Base-by-base conservation (phyloP, 2,113 vertebrate genomes). In the Podarcis muralis region DNA sequence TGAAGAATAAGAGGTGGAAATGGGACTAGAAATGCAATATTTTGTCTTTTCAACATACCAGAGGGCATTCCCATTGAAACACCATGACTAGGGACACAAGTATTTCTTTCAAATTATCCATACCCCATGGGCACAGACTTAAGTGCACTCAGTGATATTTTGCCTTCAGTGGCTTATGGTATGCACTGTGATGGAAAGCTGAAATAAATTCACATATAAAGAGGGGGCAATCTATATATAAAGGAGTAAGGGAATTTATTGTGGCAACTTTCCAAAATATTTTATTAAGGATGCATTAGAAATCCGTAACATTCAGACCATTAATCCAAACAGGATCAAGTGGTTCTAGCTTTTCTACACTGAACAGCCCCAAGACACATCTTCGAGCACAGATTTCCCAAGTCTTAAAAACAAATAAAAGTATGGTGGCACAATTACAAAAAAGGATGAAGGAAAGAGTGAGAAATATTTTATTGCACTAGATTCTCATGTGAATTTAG, bases 401-500 rank as follows among this genome's bases (percentile, higher is more conserved):
- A 68, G 72, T 27, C 65, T 92, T 89, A 85, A 92, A 94, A 92
- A 43, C 43, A 20, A 84, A 92, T 88, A 92, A 84, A 48, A 6
- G 43, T 20, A 62, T 23, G 40, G 74, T 75, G 78, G 80, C 35
- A 88, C 88, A 89, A 78, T 84, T 88, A 72, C n/a, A 90, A 93
- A 71, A 37, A 90, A 86, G 20, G 0, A 8, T 82, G 57, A 81
- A 88, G 65, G 75, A 82, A 89, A 83, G 25, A 72, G 75, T 84
- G 81, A 81, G 89, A 74, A 90, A 84, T 89, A 88, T 91, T 91
- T 95, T 93, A 88, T 94, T 92, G 57, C 25, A 86, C 30, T 0
- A 27, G 35, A 85, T 30, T 91, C 53, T 95, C 90, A 72, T 85
- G 81, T 87, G 90, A 94, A 95, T 94, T 92, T 78, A 62, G 93